Base-by-base conservation (phyloP, 2,113 vertebrate species). In the Boulengeromyrus knoepffleri region DNA sequence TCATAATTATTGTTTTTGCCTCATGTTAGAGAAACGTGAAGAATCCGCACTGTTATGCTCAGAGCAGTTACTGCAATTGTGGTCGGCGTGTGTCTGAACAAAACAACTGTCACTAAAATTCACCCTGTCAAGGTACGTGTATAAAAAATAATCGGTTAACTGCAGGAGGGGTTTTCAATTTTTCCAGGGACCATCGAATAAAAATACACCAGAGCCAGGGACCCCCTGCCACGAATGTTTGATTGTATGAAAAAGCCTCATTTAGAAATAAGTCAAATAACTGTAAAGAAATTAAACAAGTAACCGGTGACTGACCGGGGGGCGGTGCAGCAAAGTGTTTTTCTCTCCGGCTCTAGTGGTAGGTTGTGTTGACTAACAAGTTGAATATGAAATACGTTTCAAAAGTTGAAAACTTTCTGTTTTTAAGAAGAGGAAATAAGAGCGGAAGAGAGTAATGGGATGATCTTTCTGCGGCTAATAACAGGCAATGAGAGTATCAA, bases 21-120 rank as follows among this genome's bases (percentile, higher is more conserved):
- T 70, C 3, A 19, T 47, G 36, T 84, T 52, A 89, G 36, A 52
- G 19, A 31, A 50, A 85, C 24, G 42, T 21, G 21, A 49, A 27
- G 88, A 27, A 13, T n/a, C 31, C n/a, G 66, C 39, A 21, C 83
- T 91, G 91, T 42, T 39, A 93, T 92, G 92, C 87, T 91, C 10
- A 91, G 89, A 85, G 90, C 66, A 88, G 12, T 62, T 31, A 21
- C 36, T 3, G 24, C 52, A 12, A 74, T 42, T 88, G n/a, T 89
- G 31, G 19, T 74, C 83, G 3, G 50, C 19, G 46, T 89, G 85
- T 88, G 24, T 88, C 89, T 70, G 21, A 90, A 88, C 31, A 62
- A 53, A 90, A 27, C 53, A 86, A 3, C 24, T 5, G 19, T 50
- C 47, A 36, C n/a, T 74, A 45, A 49, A 47, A 27, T 77, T 50